Evolutionary conservation across 2,888 invertebrate genomes (phyloP), one percentile per base, ranked within the genome.

Genomic region (Boloria euphrosyne): DNA sequence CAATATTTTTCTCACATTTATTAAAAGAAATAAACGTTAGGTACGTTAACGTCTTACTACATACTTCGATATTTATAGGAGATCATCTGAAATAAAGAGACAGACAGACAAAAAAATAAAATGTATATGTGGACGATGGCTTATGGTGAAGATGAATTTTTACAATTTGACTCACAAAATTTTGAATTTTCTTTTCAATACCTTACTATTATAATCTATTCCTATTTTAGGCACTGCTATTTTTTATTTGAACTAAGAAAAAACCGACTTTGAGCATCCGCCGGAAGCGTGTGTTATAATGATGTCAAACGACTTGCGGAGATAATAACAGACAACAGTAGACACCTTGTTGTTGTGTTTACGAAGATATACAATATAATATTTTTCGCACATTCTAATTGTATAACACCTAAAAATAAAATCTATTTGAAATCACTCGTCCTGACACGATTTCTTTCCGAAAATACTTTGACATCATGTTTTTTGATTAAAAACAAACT

Each of bases 211-310:
- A 38, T 38, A 46, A 27, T 57, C 13, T 46, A 46, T 57, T 46
- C 22, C 22, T 46, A 22, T 46, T 57, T 46, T 57, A 22, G 57
- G 18, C 13, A 22, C n/a, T 13, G 44, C 46, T 46, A 57, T 57
- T 57, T n/a, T 46, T 57, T 16, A 27, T 57, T 46, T 22, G 27
- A 57, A 44, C 13, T 44, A 57, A 57, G 16, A 44, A 22, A 57
- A 57, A 44, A 44, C 22, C 57, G 22, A 22, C 44, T 46, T 57
- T 22, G 22, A 46, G 46, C 13, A 57, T 57, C 57, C 57, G 57
- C 57, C 46, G 57, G 57, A 57, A 57, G 57, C 44, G n/a, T 16
- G 46, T 57, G 46, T 22, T 57, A 57, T 57, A 57, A 57, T 10
- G 57, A 57, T 57, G 57, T 57, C 46, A 46, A 57, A 46, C 57